phyloP scores from a whole-genome alignment of 1,140 invertebrate species.

The Drosophila lowei region DNA sequence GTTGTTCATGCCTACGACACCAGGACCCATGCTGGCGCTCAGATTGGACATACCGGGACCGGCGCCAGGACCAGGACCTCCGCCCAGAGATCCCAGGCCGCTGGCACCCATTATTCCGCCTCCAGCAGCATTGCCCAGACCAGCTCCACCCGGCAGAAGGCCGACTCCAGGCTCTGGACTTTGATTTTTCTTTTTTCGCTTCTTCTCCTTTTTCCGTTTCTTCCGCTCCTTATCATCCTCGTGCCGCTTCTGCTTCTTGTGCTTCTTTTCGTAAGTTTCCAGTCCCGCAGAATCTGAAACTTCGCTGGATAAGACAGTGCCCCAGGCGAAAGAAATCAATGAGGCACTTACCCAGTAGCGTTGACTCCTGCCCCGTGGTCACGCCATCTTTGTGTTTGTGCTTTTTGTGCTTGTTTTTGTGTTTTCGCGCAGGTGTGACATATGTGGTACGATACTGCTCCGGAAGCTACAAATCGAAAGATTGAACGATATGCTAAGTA shows the following conservation, averaged over 20 bases:
- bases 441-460: constrained; percentile 97
- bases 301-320: too few species aligned
- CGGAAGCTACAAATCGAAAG: constrained; percentile 87
- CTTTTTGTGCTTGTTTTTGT: constrained; percentile 97
- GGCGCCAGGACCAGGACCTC: constrained; percentile 27
- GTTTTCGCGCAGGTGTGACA: constrained; percentile 95
- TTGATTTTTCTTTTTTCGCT: constrained; percentile 96
- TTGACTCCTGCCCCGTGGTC: constrained; percentile 87
- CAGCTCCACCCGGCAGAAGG: constrained; percentile 47
- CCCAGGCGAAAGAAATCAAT: not conserved
- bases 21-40: constrained; percentile 32
- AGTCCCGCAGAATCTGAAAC: constrained; percentile 86
- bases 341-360: constrained; percentile 84
- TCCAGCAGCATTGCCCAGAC: constrained; percentile 36
- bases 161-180: constrained; percentile 91
- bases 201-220: constrained; percentile 97
- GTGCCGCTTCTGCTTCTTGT: constrained; percentile 97
- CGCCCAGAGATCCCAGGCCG: constrained; percentile 40
- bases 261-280: constrained; percentile 96
- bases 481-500: not conserved
- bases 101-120: constrained; percentile 63
- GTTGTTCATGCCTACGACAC: constrained; percentile 56
- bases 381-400: constrained; percentile 95
- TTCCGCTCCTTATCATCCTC: constrained; percentile 97
- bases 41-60: constrained; percentile 55